Evolutionary conservation across 2,797 vertebrate species (phyloP).

Genomic region (Dipus sagitta): DNA sequence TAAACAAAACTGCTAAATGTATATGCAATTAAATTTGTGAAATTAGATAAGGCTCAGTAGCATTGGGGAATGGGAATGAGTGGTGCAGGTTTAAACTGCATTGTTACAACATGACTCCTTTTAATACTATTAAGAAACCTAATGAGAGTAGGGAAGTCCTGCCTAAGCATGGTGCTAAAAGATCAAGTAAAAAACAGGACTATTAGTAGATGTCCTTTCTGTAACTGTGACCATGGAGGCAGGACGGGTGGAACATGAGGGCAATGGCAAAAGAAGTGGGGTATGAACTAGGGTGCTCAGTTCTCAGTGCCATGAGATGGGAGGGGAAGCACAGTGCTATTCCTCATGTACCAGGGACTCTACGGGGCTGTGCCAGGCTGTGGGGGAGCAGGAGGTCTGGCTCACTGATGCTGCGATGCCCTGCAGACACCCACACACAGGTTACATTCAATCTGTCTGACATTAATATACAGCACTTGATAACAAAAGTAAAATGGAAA

Average conservation of each 20-base stretch:
- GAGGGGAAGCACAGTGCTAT: neutral
- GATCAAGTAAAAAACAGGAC: neutral
- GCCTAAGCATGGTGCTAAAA: neutral
- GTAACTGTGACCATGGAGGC: neutral
- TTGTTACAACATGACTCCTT: neutral
- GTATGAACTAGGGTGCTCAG: neutral
- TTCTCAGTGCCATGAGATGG: neutral
- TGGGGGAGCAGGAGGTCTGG: neutral
- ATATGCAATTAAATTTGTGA: neutral
- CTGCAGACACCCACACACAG: neutral
- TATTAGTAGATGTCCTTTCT: neutral
- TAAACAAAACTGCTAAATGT: neutral
- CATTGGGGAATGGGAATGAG: neutral
- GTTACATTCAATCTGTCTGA: neutral
- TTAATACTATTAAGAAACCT: neutral
- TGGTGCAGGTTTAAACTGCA: neutral
- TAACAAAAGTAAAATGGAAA: slow-evolving; percentile 43
- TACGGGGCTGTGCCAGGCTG: rapidly evolving
- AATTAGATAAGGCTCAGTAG: neutral
- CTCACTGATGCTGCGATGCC: neutral
- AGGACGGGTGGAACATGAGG: neutral
- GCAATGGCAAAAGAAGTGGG: neutral
- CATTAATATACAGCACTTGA: neutral
- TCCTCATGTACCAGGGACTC: neutral
- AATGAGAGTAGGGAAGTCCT: too few relatives aligned